A percentile compares a stretch with the other conserved stretches of the same genome.
Conservation (phyloP, 2,113 vertebrate species). For the Chinchilla lanigera region DNA sequence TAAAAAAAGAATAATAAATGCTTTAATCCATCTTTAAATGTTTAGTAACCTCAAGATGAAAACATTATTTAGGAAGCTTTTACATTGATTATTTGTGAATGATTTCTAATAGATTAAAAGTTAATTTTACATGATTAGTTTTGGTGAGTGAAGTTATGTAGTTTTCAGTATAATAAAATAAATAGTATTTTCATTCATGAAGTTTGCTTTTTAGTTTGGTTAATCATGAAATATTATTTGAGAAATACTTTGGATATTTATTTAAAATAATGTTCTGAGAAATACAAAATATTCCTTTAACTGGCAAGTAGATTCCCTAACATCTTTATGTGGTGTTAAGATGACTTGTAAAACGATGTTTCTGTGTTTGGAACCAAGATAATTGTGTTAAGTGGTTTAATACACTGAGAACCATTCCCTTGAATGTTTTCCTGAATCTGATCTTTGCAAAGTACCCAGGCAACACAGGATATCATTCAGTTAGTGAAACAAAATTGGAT, state of each 20-base stretch:
- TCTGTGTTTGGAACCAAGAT: constrained; percentile 46
- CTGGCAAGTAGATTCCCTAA: not conserved
- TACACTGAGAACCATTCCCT: constrained; percentile 59
- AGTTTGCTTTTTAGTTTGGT: not conserved
- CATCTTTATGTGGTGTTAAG: not conserved
- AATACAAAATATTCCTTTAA: not conserved
- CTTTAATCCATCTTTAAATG: not conserved
- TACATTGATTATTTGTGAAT: not conserved
- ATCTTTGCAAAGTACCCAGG: constrained; percentile 52
- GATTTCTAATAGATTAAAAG: not conserved
- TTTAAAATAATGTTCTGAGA: constrained; percentile 23
- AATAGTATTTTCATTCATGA: not conserved
- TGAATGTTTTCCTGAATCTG: constrained; percentile 50
- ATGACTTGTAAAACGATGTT: constrained; percentile 4
- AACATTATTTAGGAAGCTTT: not conserved
- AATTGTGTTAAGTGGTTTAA: constrained; percentile 65
- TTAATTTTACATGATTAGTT: not conserved
- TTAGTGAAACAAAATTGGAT: constrained; percentile 74
- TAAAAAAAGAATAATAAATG: not conserved
- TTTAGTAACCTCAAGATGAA: not conserved
- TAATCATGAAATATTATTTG: not conserved
- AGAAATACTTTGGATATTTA: constrained; percentile 36
- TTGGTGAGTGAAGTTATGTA: not conserved
- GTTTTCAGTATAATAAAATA: not conserved
- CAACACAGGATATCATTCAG: constrained; percentile 61